Conservation (phyloP, 1,140 invertebrate genomes). For the Holotrichia oblita region DNA sequence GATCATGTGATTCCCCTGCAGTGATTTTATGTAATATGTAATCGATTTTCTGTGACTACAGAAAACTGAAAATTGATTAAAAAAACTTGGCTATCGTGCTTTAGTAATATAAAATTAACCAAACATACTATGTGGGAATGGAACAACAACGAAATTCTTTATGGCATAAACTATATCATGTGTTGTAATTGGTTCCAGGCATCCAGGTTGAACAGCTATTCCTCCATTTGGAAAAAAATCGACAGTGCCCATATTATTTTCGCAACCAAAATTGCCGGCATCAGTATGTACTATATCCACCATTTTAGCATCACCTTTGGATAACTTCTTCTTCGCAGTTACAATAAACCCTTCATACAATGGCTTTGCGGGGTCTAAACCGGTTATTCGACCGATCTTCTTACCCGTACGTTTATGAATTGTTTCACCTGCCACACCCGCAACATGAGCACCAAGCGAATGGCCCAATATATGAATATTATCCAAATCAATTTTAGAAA, state of each 20-base stretch:
- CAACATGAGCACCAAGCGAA: slow-evolving; percentile 67
- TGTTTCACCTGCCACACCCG: slow-evolving; percentile 65
- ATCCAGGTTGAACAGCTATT: slow-evolving; percentile 77
- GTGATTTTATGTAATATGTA: background rate
- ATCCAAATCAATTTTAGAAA: slow-evolving; percentile 30
- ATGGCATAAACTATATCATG: background rate
- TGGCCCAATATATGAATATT: slow-evolving; percentile 68
- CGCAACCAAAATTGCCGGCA: slow-evolving; percentile 78
- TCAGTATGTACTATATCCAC: slow-evolving; percentile 94
- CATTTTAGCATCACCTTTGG: slow-evolving; percentile 76
- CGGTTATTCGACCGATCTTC: slow-evolving; percentile 69
- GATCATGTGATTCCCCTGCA: background rate
- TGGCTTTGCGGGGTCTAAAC: slow-evolving; percentile 74
- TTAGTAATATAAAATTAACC: background rate
- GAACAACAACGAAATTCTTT: background rate
- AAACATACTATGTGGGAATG: background rate
- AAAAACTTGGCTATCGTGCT: background rate
- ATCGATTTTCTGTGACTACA: slow-evolving; percentile 12
- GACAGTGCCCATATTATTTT: slow-evolving; percentile 77
- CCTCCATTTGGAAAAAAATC: slow-evolving; percentile 90
- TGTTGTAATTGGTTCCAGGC: slow-evolving; percentile 61
- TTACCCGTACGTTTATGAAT: slow-evolving; percentile 58
- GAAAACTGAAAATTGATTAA: background rate
- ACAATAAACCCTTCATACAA: slow-evolving; percentile 42
- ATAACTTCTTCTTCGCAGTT: slow-evolving; percentile 49